A percentile compares a stretch with the other conserved stretches of the same genome.
Conservation (phyloP, 2,113 vertebrate species). For the Rhynchopsitta pachyrhyncha region DNA sequence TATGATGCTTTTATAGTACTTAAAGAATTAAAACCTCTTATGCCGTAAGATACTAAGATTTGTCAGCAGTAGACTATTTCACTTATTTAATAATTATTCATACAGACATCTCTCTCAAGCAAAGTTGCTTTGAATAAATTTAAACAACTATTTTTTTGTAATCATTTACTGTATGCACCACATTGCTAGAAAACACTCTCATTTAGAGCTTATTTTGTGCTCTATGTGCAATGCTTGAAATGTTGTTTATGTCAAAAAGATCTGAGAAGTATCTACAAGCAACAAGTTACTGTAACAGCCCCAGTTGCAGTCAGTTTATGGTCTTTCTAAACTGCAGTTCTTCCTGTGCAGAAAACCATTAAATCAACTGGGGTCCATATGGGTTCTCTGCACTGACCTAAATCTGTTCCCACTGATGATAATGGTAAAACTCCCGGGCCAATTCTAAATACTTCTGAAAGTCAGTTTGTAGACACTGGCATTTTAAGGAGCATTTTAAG, state of each 20-base stretch:
- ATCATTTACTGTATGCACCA: background rate
- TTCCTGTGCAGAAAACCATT: background rate
- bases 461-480: background rate
- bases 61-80: background rate
- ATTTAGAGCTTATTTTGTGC: background rate
- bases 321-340: background rate
- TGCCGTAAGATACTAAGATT: background rate
- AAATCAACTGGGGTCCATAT: background rate
- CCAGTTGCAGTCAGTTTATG: background rate
- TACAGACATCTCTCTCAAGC: background rate
- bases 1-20: background rate
- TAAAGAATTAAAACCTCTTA: background rate
- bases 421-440: background rate
- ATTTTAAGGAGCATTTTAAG: background rate
- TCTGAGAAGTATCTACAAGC: background rate
- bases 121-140: background rate
- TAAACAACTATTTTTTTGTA: background rate
- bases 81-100: background rate
- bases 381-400: background rate
- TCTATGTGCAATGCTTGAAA: background rate
- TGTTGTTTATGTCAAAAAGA: background rate
- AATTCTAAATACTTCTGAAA: background rate
- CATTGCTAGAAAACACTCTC: background rate
- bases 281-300: background rate
- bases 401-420: background rate